Percentiles rank a stretch among this genome's conserved stretches.
phyloP scores from a whole-genome alignment of 2,797 vertebrate genomes.

The Acomys russatus region DNA sequence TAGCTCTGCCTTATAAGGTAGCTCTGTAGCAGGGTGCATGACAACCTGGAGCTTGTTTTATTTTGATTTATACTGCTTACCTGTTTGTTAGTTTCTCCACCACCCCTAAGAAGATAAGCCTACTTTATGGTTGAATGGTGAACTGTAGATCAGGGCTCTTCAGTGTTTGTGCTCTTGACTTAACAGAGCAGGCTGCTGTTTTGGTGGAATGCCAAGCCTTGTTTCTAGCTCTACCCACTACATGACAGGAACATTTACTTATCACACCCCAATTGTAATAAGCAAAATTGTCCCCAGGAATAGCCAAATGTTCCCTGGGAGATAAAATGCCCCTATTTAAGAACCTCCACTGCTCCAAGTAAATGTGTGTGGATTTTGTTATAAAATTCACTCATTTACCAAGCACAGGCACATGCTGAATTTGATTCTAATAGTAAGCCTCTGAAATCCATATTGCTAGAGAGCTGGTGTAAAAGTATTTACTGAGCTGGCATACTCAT shows the following conservation, averaged over 20 bases:
- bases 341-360: not conserved
- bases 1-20: not conserved
- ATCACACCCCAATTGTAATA: not conserved
- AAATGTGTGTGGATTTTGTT: conserved; percentile 47
- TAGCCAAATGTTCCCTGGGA: not conserved
- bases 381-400: conserved; percentile 22
- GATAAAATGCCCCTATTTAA: not conserved
- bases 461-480: conserved; percentile 22
- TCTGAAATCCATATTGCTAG: conserved; percentile 60
- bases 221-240: not conserved
- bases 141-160: conserved; percentile 21
- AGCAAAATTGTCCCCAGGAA: conserved; percentile 18
- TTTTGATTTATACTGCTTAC: conserved; percentile 4
- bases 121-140: conserved; percentile 8
- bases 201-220: conserved; percentile 47
- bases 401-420: not conserved
- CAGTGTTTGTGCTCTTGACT: not conserved
- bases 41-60: not conserved
- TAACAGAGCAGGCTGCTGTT: not conserved
- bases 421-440: conserved; percentile 50
- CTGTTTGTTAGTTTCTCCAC: not conserved
- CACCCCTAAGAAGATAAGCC: not conserved
- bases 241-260: not conserved
- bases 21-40: not conserved
- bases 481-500: not conserved